Evolutionary conservation across 2,888 invertebrate genomes (phyloP), one percentile per base, ranked within the genome.

Genomic region (Ferrisia virgata): DNA sequence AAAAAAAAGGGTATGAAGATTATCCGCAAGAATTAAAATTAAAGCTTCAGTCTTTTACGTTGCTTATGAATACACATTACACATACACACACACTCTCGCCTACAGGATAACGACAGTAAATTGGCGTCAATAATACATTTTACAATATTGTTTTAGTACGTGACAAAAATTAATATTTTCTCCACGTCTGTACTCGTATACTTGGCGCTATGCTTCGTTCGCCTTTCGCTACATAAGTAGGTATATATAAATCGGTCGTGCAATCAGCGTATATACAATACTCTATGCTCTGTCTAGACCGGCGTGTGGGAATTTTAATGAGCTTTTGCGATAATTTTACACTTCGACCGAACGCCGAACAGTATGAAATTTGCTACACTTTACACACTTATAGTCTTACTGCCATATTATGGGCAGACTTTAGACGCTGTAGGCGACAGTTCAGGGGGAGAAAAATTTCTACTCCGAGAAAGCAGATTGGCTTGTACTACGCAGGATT

Each of bases 91-190:
- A n/a, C n/a, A n/a, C n/a, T n/a, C n/a, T n/a, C n/a, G n/a, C n/a
- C n/a, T n/a, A n/a, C n/a, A n/a, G n/a, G n/a, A n/a, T n/a, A n/a
- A n/a, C n/a, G n/a, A n/a, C 15, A 72, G 33, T 72, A 72, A 72
- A 72, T 72, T 72, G 72, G 36, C 72, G 72, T 72, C 72, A 18
- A 72, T 72, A 72, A 72, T 72, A 33, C 72, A 72, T 31, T 72
- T 72, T 72, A 72, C 72, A 72, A 72, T 72, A 72, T 72, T 72
- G 72, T 72, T 72, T 72, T 72, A 72, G 72, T 33, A 72, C 72
- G 72, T 72, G 72, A 72, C 72, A 33, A 72, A 72, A 72, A 72
- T 72, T 72, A 72, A 72, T 72, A 33, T 72, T 72, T 33, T 31
- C 72, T 1, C 13, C 72, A n/a, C 72, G 33, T 36, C 15, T 0